phyloP scores from a whole-genome alignment of 2,797 vertebrate species.

The Melanotaenia boesemani region DNA sequence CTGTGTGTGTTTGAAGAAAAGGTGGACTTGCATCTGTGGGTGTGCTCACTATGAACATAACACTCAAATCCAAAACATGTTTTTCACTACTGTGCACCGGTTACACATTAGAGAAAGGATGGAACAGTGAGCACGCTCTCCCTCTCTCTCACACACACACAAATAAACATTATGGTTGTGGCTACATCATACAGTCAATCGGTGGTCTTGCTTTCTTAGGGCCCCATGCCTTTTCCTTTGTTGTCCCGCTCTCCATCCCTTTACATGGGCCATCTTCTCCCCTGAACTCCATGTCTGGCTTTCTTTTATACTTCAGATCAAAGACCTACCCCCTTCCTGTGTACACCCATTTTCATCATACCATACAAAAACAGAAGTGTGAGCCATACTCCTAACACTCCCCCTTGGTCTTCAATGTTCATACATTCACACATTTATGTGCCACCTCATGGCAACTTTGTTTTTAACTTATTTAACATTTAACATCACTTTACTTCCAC shows the following conservation, averaged over 20 bases:
- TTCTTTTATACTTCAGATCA: constrained; percentile 54
- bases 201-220: constrained; percentile 73
- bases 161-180: constrained; percentile 19
- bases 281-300: constrained; percentile 29
- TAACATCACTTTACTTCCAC: neutral
- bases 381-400: constrained; percentile 3
- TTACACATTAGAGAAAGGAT: constrained; percentile 30
- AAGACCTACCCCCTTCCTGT: constrained; percentile 55
- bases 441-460: neutral
- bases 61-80: constrained; percentile 70
- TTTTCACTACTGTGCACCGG: constrained; percentile 62
- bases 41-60: constrained; percentile 36
- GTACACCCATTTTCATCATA: constrained; percentile 41
- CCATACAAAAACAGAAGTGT: constrained; percentile 18
- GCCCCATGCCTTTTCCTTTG: constrained; percentile 49
- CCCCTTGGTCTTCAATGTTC: neutral
- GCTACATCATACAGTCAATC: constrained; percentile 54
- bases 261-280: constrained; percentile 46
- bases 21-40: neutral
- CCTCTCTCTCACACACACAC: constrained; percentile 11
- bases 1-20: constrained; percentile 15
- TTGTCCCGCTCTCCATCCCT: constrained; percentile 63
- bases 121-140: constrained; percentile 2
- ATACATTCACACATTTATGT: neutral
- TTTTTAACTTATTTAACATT: neutral